Conservation (phyloP, 1,140 invertebrate species). For the Drosophila melanogaster region DNA sequence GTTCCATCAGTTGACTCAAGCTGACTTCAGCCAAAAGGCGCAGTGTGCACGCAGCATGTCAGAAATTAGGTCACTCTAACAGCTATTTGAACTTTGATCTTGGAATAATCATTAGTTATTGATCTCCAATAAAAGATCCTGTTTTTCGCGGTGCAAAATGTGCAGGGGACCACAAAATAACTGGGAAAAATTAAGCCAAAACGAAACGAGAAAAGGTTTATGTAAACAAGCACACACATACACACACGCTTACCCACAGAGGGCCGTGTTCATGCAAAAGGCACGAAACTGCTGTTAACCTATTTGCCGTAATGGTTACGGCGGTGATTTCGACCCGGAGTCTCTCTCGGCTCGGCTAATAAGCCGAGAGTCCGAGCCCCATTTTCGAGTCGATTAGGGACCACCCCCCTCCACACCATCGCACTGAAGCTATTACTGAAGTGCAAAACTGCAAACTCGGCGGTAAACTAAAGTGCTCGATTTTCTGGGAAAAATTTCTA, state of each 20-base stretch:
- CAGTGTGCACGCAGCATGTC: not conserved
- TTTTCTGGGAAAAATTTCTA: conserved; percentile 25
- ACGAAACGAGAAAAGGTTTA: conserved; percentile 69
- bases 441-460: conserved; percentile 44
- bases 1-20: not conserved
- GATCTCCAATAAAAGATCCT: not conserved
- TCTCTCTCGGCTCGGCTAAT: conserved; percentile 58
- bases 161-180: conserved; percentile 26
- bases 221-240: conserved; percentile 58
- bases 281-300: conserved; percentile 79
- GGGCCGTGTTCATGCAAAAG: conserved; percentile 64
- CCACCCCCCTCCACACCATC: not conserved
- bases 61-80: not conserved
- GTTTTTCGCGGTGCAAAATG: conserved; percentile 18
- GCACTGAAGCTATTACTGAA: conserved; percentile 8
- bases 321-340: conserved; percentile 54
- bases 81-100: no score
- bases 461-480: conserved; percentile 39
- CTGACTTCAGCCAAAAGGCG: not conserved
- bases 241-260: not conserved
- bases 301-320: conserved; percentile 72
- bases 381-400: conserved; percentile 24
- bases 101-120: no score
- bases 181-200: conserved; percentile 37
- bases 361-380: conserved; percentile 40